phyloP scores from a whole-genome alignment of 2,113 vertebrate species.

The Ciconia stormi region DNA sequence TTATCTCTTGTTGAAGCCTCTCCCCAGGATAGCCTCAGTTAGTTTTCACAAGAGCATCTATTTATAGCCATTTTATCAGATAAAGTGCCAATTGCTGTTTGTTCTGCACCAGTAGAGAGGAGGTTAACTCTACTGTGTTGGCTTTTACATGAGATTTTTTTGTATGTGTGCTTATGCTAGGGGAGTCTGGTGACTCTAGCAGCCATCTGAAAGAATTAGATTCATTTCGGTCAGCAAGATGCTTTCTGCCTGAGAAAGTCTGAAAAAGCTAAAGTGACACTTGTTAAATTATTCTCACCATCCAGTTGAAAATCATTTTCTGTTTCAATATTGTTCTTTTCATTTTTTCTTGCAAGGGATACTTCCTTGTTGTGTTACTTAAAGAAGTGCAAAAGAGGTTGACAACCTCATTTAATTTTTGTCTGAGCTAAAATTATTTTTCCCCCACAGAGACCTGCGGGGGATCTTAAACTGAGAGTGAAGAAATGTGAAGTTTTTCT shows the following conservation, averaged over 20 bases:
- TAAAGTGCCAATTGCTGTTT: neutral
- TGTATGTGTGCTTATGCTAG: neutral
- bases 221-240: neutral
- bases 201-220: neutral
- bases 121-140: neutral
- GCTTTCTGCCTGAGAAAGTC: neutral
- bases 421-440: neutral
- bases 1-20: neutral
- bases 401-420: conserved; percentile 22
- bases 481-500: neutral
- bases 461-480: neutral
- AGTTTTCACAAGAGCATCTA: neutral
- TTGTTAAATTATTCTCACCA: neutral
- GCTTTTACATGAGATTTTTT: neutral
- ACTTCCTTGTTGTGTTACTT: neutral
- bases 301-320: neutral
- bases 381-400: neutral
- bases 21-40: neutral
- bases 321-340: neutral
- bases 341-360: neutral
- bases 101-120: neutral
- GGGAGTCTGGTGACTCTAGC: neutral
- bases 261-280: neutral
- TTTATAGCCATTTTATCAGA: neutral
- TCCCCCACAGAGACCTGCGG: neutral